Base-by-base conservation (phyloP, 2,888 invertebrate species). In the Nomada ferruginata region DNA sequence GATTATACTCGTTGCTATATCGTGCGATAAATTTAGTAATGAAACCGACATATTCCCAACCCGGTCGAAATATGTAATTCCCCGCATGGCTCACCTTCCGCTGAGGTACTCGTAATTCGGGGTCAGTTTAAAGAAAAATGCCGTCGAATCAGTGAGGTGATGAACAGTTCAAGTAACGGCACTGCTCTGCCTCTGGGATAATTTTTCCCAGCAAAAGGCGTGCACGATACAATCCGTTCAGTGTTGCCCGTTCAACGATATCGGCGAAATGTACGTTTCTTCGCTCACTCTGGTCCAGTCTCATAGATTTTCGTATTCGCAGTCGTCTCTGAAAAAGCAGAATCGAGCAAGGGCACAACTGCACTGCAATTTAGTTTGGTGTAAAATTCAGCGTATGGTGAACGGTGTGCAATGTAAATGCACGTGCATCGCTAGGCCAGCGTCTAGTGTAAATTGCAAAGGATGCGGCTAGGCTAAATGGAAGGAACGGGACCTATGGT, bases 21-120 rank as follows among this genome's bases (percentile, higher is more conserved):
- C 70, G 70, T 20, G 60, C 50, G 60, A 61, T 71, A 71, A 71
- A 50, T 71, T 71, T 52, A 71, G 50, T 60, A 61, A 71, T 52
- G 50, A 23, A 26, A n/a, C 36, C 18, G 60, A 60, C 70, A 13
- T 52, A 47, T 36, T 23, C 23, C 60, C 60, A 18, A 52, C 60
- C 47, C n/a, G 18, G 36, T 26, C 15, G 29, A 26, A 18, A 52
- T 50, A 47, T 47, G 11, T 47, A 29, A 52, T 65, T 57, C 11
- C 10, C 7, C 47, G 4, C 52, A 18, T 10, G 10, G 36, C 36
- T 15, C 13, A 15, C 3, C 2, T 26, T 18, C 47, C 10, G 53
- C 53, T 2, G 1, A n/a, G 7, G 10, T 10, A 5, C 3, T 53
- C 20, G 7, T 68, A 13, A n/a, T 9, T 20, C 4, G 66, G 18